phyloP scores from a whole-genome alignment of 1,140 invertebrate genomes.

The Pseudomyrmex concolor region DNA sequence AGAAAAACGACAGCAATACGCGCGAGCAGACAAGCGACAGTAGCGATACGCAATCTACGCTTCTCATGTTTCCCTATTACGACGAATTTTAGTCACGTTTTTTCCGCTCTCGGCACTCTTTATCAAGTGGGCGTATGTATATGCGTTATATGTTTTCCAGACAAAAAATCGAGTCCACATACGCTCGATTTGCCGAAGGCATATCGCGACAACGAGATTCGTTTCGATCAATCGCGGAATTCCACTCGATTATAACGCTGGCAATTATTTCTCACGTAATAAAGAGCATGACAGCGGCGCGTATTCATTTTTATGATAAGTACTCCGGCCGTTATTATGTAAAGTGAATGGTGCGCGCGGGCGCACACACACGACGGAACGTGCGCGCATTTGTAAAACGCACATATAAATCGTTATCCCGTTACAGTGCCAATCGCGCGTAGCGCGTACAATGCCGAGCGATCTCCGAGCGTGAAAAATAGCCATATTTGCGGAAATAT shows the following conservation, averaged over 20 bases:
- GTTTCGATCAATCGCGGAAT: conserved; percentile 30
- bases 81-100: neutral
- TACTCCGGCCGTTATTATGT: conserved; percentile 47
- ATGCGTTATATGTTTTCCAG: neutral
- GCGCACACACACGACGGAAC: too few species aligned
- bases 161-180: neutral
- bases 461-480: neutral
- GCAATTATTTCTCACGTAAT: conserved; percentile 51
- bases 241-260: conserved; percentile 20
- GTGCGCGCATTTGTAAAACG: too few species aligned
- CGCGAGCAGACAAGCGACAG: neutral
- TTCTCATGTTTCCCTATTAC: conserved; percentile 32
- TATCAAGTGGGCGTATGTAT: conserved; percentile 65
- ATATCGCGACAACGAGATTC: neutral
- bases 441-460: neutral
- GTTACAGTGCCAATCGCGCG: conserved; percentile 3
- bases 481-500: neutral
- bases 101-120: neutral
- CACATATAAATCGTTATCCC: conserved; percentile 15
- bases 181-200: neutral
- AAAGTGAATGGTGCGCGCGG: conserved; percentile 23
- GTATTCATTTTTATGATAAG: conserved; percentile 30
- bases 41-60: conserved; percentile 3
- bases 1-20: neutral
- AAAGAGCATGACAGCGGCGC: conserved; percentile 29